Conservation (phyloP, 2,113 vertebrate species). For the Arenaria interpres region DNA sequence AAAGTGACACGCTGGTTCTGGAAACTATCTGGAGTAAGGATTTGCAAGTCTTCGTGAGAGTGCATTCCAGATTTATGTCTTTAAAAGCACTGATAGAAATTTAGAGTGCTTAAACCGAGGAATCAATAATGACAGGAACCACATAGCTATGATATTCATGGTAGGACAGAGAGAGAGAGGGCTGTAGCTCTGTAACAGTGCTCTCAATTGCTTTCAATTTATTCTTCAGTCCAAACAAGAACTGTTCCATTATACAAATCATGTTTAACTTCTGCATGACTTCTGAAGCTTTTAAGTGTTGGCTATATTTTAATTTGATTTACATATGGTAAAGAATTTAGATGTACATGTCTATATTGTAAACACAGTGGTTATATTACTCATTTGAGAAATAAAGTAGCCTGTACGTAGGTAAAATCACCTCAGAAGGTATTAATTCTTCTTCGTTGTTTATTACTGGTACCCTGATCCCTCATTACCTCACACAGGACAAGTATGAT, state of each 20-base stretch:
- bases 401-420: rapidly evolving
- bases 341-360: background rate
- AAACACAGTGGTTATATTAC: background rate
- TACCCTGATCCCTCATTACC: background rate
- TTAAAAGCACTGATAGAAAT: background rate
- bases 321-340: background rate
- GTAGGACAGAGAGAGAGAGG: background rate
- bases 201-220: background rate
- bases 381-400: background rate
- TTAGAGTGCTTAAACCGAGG: background rate
- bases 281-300: background rate
- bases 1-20: background rate
- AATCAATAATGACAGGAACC: background rate
- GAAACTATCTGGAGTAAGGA: background rate
- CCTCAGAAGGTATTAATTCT: background rate
- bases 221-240: background rate
- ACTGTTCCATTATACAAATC: background rate
- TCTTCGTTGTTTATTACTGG: background rate
- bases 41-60: background rate
- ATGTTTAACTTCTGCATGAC: background rate
- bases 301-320: background rate
- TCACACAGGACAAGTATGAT: background rate
- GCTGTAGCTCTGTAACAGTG: background rate
- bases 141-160: background rate
- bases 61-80: background rate